These are phyloP conservation scores for Geodia barretti DNA, from an alignment of 37 sponge, comb jelly and placozoan species.

Conservation along the genomic window DNA sequence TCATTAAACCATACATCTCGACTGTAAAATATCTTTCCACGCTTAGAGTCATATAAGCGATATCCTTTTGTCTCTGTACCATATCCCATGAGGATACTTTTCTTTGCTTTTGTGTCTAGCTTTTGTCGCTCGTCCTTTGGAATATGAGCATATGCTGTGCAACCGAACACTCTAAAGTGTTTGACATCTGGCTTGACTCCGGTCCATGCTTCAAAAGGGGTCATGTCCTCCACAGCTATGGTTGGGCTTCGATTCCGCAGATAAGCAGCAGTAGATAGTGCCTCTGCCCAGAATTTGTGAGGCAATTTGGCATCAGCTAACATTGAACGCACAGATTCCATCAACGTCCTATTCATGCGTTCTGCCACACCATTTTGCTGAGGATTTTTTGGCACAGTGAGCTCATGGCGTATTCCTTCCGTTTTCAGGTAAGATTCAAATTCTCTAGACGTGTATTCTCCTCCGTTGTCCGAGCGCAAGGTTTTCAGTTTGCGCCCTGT, in stretches of 20 bases:
- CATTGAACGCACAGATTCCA: constrained; percentile 68
- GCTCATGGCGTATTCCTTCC: constrained; percentile 62
- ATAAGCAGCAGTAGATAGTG: constrained; percentile 59
- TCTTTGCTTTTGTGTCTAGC: constrained; percentile 46
- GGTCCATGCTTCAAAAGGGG: constrained; percentile 57
- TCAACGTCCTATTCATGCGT: constrained; percentile 54
- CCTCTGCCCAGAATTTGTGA: constrained; percentile 77
- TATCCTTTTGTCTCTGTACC: constrained; percentile 40
- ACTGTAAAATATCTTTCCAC: constrained; percentile 29
- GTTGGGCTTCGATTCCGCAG: constrained; percentile 60
- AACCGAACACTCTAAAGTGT: constrained; percentile 54
- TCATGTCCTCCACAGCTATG: constrained; percentile 46
- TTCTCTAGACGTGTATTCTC: constrained; percentile 51
- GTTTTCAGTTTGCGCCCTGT: constrained; percentile 46
- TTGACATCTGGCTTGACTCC: constrained; percentile 44
- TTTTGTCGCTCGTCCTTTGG: constrained; percentile 53
- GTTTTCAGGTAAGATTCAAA: constrained; percentile 40
- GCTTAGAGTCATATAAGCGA: constrained; percentile 35
- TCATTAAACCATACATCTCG: constrained; percentile 60
- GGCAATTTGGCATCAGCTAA: constrained; percentile 59
- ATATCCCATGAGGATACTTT: constrained; percentile 55
- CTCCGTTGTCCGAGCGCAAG: constrained; percentile 57
- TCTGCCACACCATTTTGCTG: constrained; percentile 76
- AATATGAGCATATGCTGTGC: constrained; percentile 37
- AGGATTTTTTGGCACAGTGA: constrained; percentile 64